Conservation (phyloP, 1,140 invertebrate genomes). For the Himalopsyche phryganea region DNA sequence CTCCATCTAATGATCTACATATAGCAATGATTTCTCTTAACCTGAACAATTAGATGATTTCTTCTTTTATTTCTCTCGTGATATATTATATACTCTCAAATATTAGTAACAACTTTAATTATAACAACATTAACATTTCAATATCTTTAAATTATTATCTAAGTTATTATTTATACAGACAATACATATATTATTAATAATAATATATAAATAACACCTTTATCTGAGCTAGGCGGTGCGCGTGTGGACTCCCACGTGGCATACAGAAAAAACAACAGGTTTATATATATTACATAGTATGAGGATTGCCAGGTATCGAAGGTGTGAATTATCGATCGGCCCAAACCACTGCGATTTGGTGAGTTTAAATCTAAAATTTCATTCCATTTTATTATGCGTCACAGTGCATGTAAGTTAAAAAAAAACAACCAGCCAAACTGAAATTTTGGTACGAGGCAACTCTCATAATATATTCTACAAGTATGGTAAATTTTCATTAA, state of each 20-base stretch:
- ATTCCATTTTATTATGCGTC: too few relatives aligned
- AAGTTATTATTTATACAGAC: conserved; percentile 30
- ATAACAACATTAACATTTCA: conserved; percentile 55
- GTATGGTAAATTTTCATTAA: too few relatives aligned
- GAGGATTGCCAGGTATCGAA: too few relatives aligned
- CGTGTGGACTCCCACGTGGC: background rate
- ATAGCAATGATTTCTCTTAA: conserved; percentile 5
- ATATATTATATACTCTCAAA: conserved; percentile 45
- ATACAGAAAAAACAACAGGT: conserved; percentile 1
- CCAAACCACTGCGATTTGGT: too few relatives aligned
- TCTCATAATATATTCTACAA: too few relatives aligned
- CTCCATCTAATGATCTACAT: too few relatives aligned
- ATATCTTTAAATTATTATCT: conserved; percentile 43
- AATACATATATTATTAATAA: conserved; percentile 15
- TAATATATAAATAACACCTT: conserved; percentile 1
- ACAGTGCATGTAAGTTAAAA: too few relatives aligned
- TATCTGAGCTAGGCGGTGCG: conserved; percentile 6
- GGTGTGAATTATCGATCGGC: too few relatives aligned
- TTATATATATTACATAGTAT: background rate
- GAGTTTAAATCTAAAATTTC: too few relatives aligned
- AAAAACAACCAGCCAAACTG: too few relatives aligned
- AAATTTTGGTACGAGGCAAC: too few relatives aligned
- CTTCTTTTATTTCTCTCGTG: conserved; percentile 21
- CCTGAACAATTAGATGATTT: conserved; percentile 14
- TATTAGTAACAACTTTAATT: conserved; percentile 54